phyloP scores from a whole-genome alignment of 2,113 vertebrate species.

The Entelurus aequoreus region DNA sequence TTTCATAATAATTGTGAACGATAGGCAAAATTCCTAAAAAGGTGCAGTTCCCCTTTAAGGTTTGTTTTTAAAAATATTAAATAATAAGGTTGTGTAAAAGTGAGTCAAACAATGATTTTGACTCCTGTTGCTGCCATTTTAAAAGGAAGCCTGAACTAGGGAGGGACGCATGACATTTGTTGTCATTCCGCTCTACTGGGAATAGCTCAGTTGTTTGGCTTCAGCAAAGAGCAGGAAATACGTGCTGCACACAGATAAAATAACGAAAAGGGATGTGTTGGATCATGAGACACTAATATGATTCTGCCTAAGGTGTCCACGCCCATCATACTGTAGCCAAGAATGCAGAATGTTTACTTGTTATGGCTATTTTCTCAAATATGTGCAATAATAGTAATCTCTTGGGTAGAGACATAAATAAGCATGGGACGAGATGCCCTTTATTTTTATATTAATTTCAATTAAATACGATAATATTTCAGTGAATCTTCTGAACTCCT shows the following conservation, averaged over 20 bases:
- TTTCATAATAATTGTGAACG: too few species aligned
- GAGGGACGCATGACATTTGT: slow-evolving; percentile 47
- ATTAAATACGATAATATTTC: too few species aligned
- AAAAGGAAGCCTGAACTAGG: slow-evolving; percentile 33
- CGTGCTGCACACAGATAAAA: slow-evolving; percentile 28
- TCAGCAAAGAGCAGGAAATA: slow-evolving; percentile 29
- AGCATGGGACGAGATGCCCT: too few species aligned
- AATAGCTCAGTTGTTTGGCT: slow-evolving; percentile 47
- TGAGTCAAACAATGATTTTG: slow-evolving; percentile 19
- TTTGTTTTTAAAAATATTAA: too few species aligned
- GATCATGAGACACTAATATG: slow-evolving; percentile 13
- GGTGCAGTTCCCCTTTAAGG: too few species aligned
- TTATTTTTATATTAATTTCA: too few species aligned
- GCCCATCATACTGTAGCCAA: slow-evolving; percentile 36
- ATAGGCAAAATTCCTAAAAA: too few species aligned
- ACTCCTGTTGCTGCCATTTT: slow-evolving; percentile 20
- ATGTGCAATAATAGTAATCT: not conserved
- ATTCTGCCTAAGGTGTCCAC: not conserved
- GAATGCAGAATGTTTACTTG: slow-evolving; percentile 3
- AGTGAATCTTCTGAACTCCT: too few species aligned
- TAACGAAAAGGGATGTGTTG: slow-evolving; percentile 41
- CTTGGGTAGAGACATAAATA: too few species aligned
- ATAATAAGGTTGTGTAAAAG: too few species aligned
- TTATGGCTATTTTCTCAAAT: not conserved
- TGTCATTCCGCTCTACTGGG: slow-evolving; percentile 43